Conservation (phyloP, 2,797 vertebrate species). For the Amblyopsis hoosieri region DNA sequence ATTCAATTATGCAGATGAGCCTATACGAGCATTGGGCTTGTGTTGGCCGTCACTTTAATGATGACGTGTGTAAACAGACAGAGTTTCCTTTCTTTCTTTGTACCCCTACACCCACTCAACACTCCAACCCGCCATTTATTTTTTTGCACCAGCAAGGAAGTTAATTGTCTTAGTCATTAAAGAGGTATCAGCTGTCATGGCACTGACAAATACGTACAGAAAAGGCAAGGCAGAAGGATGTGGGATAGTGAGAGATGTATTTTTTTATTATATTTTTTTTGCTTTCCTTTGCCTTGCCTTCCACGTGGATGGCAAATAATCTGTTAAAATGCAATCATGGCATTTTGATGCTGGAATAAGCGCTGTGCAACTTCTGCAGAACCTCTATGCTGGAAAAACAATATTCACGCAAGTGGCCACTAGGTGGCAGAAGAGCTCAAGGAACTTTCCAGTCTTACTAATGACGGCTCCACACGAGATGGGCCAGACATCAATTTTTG, state of each 20-base stretch:
- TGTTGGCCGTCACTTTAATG: conserved; percentile 76
- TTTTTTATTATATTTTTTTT: conserved; percentile 31
- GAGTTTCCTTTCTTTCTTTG: conserved; percentile 49
- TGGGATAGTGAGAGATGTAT: conserved; percentile 55
- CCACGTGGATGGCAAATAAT: conserved; percentile 64
- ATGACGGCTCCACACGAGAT: conserved; percentile 34
- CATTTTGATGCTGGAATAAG: conserved; percentile 70
- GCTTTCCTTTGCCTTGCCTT: conserved; percentile 54
- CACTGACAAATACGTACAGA: conserved; percentile 67
- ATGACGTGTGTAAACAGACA: conserved; percentile 76
- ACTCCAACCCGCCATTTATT: conserved; percentile 50
- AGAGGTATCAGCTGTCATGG: conserved; percentile 73
- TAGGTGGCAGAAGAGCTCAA: conserved; percentile 83
- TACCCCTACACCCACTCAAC: conserved; percentile 17
- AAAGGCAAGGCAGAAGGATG: conserved; percentile 49
- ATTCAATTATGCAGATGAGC: conserved; percentile 78
- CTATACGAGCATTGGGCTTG: conserved; percentile 39
- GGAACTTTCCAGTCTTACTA: conserved; percentile 58
- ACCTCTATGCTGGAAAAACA: conserved; percentile 35
- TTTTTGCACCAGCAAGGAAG: conserved; percentile 64
- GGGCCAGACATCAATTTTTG: conserved; percentile 22
- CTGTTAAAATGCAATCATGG: conserved; percentile 72
- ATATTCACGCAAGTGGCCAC: conserved; percentile 64
- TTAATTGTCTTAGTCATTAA: conserved; percentile 79
- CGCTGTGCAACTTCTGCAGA: conserved; percentile 60